These are phyloP conservation scores for Diabrotica virgifera DNA, from an alignment of 1,140 invertebrate species.

Conservation along the genomic window DNA sequence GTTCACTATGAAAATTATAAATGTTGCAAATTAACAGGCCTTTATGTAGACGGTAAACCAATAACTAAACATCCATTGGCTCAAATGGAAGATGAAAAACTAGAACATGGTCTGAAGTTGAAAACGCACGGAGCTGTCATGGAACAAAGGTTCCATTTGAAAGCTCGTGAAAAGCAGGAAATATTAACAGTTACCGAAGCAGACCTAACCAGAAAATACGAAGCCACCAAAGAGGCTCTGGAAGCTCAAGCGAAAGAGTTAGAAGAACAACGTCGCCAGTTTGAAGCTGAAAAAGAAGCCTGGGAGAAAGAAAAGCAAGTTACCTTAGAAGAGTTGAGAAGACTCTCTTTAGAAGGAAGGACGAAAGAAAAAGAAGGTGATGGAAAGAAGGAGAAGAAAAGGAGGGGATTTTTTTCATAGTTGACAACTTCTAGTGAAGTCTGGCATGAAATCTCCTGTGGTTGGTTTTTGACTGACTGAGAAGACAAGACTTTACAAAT, in stretches of 20 bases:
- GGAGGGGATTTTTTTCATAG: conserved; percentile 46
- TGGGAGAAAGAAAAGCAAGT: conserved; percentile 91
- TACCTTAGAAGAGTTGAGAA: conserved; percentile 80
- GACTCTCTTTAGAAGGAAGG: conserved; percentile 80
- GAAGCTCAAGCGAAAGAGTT: conserved; percentile 87
- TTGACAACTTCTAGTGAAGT: conserved; percentile 24
- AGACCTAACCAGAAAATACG: conserved; percentile 68
- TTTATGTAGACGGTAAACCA: conserved; percentile 81
- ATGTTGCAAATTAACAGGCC: conserved; percentile 84
- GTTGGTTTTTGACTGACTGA: no score
- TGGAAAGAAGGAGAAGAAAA: conserved; percentile 47
- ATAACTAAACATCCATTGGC: conserved; percentile 94
- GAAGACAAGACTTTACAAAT: no score
- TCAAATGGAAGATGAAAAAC: conserved; percentile 97
- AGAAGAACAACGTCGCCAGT: conserved; percentile 82
- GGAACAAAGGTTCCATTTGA: conserved; percentile 84
- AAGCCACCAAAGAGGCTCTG: conserved; percentile 61
- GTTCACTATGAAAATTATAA: conserved; percentile 96
- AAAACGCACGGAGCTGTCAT: conserved; percentile 95
- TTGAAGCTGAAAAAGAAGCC: conserved; percentile 79
- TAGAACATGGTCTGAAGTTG: conserved; percentile 93
- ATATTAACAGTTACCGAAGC: conserved; percentile 90
- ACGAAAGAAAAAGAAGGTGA: no score
- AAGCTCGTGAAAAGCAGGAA: conserved; percentile 89
- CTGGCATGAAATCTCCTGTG: no score